Percentiles rank a stretch among this genome's conserved stretches.
These are phyloP conservation scores for Salarias fasciatus DNA, from an alignment of 2,797 vertebrate species.

Conservation along the genomic window DNA sequence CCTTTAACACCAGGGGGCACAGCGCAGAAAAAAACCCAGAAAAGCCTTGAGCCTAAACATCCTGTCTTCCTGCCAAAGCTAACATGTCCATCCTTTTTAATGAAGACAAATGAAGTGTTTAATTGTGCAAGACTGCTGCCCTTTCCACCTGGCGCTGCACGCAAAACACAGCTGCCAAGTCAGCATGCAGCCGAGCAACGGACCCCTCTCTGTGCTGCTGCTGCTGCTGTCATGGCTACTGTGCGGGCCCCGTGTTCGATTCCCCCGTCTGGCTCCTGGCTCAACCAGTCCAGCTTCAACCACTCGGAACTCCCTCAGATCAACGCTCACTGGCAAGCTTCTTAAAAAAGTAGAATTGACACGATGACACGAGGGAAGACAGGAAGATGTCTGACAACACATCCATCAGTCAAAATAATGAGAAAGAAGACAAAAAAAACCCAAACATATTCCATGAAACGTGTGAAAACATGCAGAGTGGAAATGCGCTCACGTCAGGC, in stretches of 20 bases:
- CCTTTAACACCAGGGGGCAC: neutral
- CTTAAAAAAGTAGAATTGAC: conserved; percentile 42
- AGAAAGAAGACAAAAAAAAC: conserved; percentile 22
- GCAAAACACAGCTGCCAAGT: conserved; percentile 70
- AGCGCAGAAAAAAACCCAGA: too few species aligned
- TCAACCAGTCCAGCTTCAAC: conserved; percentile 45
- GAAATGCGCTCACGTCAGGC: conserved; percentile 31
- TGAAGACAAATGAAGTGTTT: conserved; percentile 74
- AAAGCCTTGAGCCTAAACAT: conserved; percentile 41
- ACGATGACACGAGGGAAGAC: conserved; percentile 44
- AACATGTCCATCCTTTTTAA: conserved; percentile 67
- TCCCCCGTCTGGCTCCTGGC: conserved; percentile 47
- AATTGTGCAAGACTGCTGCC: conserved; percentile 63
- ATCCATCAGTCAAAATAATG: neutral
- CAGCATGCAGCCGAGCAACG: conserved; percentile 39
- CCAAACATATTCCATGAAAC: conserved; percentile 23
- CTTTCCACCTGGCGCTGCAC: conserved; percentile 67
- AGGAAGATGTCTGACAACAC: conserved; percentile 23
- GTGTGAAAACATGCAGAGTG: conserved; percentile 38
- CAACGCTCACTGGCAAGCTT: conserved; percentile 45
- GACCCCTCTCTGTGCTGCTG: conserved; percentile 22
- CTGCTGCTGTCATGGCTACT: conserved; percentile 35
- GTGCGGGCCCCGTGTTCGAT: conserved; percentile 22
- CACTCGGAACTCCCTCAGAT: conserved; percentile 42
- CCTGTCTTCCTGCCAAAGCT: conserved; percentile 50